These are phyloP conservation scores for Ametastegia equiseti DNA, from an alignment of 2,888 invertebrate species.

Conservation along the genomic window DNA sequence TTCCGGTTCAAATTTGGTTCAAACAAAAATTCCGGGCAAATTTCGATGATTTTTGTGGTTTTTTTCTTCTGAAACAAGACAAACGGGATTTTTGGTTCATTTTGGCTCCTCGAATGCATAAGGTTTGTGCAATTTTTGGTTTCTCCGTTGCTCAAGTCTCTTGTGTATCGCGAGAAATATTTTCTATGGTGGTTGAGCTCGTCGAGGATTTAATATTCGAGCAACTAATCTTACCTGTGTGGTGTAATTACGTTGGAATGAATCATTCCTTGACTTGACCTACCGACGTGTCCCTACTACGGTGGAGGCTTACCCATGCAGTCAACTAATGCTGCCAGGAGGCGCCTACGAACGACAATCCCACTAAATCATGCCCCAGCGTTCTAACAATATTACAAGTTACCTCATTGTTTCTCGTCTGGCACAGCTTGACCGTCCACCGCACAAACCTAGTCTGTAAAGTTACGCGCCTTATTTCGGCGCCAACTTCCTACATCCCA, in stretches of 20 bases:
- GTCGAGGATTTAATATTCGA: conserved; percentile 54
- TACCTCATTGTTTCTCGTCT: conserved; percentile 45
- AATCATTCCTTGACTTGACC: conserved; percentile 63
- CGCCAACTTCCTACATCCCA: conserved; percentile 44
- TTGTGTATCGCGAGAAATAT: not conserved
- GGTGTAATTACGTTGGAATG: conserved; percentile 70
- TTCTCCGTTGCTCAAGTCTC: not conserved
- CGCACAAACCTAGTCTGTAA: not conserved
- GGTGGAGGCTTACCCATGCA: not conserved
- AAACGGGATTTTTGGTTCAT: too few relatives aligned
- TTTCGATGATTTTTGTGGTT: not conserved
- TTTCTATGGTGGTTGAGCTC: not conserved
- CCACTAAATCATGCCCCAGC: conserved; percentile 53
- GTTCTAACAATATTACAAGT: conserved; percentile 41
- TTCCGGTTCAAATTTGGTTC: too few relatives aligned
- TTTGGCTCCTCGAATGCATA: too few relatives aligned
- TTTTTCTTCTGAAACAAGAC: not conserved
- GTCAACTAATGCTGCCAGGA: conserved; percentile 43
- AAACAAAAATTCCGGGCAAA: too few relatives aligned
- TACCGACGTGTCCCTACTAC: conserved; percentile 34
- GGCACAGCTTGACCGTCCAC: conserved; percentile 42
- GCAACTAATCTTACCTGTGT: conserved; percentile 65
- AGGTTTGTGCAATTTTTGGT: too few relatives aligned
- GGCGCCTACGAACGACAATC: conserved; percentile 52
- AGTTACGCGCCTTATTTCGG: conserved; percentile 44